Conservation (phyloP, 2,888 invertebrate species). For the Tachina fera region DNA sequence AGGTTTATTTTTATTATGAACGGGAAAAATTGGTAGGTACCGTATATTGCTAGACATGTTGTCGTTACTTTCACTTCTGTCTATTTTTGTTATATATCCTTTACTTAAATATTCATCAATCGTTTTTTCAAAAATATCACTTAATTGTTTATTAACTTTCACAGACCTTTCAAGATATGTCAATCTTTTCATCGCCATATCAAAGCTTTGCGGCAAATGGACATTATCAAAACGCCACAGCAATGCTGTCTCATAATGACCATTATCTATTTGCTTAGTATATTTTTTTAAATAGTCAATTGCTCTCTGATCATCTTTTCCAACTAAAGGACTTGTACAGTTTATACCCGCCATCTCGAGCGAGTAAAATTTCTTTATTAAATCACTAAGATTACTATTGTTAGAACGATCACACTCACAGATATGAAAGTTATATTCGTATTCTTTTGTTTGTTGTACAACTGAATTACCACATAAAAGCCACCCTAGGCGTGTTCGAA, state of each 20-base stretch:
- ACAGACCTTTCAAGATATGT: slow-evolving; percentile 29
- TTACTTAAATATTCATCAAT: slow-evolving; percentile 29
- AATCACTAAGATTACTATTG: background rate
- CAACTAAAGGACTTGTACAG: background rate
- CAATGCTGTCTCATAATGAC: slow-evolving; percentile 32
- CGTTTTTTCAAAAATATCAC: slow-evolving; percentile 27
- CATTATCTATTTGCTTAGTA: slow-evolving; percentile 22
- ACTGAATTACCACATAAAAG: slow-evolving; percentile 2
- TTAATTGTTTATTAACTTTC: slow-evolving; percentile 6
- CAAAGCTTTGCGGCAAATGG: slow-evolving; percentile 25
- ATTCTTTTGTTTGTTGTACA: background rate
- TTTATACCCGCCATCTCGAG: slow-evolving; percentile 17
- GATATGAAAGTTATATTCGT: slow-evolving; percentile 10
- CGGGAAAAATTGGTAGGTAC: slow-evolving; percentile 74
- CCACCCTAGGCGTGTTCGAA: slow-evolving; percentile 34
- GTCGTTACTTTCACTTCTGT: background rate
- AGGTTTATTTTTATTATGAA: slow-evolving; percentile 51
- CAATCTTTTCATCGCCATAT: slow-evolving; percentile 48
- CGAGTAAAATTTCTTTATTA: slow-evolving; percentile 22
- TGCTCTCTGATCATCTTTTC: slow-evolving; percentile 46
- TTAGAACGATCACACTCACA: slow-evolving; percentile 4
- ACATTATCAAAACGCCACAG: slow-evolving; percentile 41
- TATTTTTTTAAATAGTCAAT: slow-evolving; percentile 33
- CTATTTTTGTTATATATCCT: slow-evolving; percentile 34
- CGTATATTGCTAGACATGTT: slow-evolving; percentile 64